phyloP scores from a whole-genome alignment of 2,113 vertebrate genomes.

The Alosa alosa region DNA sequence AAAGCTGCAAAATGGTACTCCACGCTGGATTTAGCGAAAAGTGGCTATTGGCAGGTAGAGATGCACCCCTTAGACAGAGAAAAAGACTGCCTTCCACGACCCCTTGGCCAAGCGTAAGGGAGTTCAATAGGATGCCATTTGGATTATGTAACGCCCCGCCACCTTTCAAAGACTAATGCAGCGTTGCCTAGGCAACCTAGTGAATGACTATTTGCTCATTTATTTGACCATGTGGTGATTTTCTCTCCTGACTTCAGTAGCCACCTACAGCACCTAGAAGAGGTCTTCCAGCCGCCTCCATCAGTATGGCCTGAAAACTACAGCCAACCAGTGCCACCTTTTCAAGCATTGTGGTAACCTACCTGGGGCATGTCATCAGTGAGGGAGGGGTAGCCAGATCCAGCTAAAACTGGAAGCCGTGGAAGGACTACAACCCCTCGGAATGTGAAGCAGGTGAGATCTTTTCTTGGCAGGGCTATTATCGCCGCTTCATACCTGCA shows the following conservation, averaged over 20 bases:
- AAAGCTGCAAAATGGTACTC: neutral
- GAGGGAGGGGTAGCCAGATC: neutral
- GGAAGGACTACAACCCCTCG: constrained; percentile 7
- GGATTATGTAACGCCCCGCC: too few relatives aligned
- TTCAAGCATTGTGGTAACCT: constrained; percentile 19
- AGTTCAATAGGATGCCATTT: too few relatives aligned
- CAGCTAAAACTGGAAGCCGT: neutral
- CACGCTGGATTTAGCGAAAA: neutral
- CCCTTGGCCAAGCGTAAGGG: too few relatives aligned
- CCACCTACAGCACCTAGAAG: neutral
- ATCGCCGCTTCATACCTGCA: neutral
- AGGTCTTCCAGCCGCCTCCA: neutral
- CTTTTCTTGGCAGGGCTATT: constrained; percentile 23
- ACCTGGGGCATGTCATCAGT: constrained; percentile 28
- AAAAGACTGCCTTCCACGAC: too few relatives aligned
- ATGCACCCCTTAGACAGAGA: too few relatives aligned
- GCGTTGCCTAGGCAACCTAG: too few relatives aligned
- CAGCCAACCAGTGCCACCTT: neutral
- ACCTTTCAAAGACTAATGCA: too few relatives aligned
- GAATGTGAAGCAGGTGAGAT: neutral
- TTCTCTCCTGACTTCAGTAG: neutral
- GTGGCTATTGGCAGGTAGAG: neutral
- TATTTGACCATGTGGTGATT: neutral
- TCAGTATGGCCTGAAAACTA: neutral
- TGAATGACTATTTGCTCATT: too few relatives aligned